These are phyloP conservation scores for Colaptes auratus DNA, from an alignment of 2,113 vertebrate species.

Conservation along the genomic window DNA sequence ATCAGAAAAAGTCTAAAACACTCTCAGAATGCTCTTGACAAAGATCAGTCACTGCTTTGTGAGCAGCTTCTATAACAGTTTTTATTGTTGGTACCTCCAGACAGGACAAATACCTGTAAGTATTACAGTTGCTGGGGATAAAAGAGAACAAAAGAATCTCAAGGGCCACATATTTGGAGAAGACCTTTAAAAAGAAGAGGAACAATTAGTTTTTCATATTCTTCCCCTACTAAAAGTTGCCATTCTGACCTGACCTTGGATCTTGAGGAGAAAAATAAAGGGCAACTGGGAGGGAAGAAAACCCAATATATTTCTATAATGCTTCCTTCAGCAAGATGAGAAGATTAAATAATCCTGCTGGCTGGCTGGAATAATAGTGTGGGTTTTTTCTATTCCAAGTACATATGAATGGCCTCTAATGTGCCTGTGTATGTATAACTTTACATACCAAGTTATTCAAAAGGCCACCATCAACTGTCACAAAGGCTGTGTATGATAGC, in stretches of 20 bases:
- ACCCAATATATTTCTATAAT: background rate
- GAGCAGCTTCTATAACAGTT: background rate
- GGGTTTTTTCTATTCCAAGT: background rate
- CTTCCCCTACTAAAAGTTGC: background rate
- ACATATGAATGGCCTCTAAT: background rate
- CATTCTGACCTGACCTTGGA: background rate
- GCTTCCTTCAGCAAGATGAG: background rate
- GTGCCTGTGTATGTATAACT: background rate
- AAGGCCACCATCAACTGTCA: background rate
- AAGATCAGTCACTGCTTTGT: background rate
- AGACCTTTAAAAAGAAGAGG: background rate
- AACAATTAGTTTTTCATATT: background rate
- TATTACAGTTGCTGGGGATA: background rate
- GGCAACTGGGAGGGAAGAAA: background rate
- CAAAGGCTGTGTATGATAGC: rapidly evolving
- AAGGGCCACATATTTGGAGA: background rate
- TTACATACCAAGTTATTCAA: background rate
- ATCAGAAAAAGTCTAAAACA: background rate
- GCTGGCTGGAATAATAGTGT: background rate
- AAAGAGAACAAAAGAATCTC: background rate
- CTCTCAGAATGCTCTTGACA: background rate
- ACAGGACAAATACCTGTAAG: background rate
- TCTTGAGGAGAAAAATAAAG: background rate
- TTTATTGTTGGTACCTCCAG: background rate
- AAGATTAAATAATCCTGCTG: background rate